A percentile compares a stretch with the other conserved stretches of the same genome.
Conservation (phyloP, 2,888 invertebrate species). For the Trichopria drosophilae region DNA sequence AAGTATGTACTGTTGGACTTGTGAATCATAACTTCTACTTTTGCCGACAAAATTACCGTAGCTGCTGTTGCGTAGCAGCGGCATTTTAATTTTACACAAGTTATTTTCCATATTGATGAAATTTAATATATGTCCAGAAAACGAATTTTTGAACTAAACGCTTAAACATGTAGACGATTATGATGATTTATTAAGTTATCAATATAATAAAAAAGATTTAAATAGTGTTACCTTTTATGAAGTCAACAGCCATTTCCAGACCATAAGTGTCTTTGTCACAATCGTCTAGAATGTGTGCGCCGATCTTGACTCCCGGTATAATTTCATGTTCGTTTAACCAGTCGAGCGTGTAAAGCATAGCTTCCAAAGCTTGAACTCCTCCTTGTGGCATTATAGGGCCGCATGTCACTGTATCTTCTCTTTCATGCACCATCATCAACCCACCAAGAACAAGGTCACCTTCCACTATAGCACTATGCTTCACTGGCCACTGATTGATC, state of each 20-base stretch:
- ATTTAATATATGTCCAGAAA: too few species aligned
- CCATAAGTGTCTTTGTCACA: constrained; percentile 92
- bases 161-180: too few species aligned
- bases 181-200: too few species aligned
- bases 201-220: neutral
- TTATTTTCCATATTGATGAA: too few species aligned
- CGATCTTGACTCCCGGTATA: constrained; percentile 74
- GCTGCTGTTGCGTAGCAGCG: too few species aligned
- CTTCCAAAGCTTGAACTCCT: constrained; percentile 81
- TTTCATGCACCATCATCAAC: constrained; percentile 89
- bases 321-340: constrained; percentile 65
- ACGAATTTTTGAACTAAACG: too few species aligned
- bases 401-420: constrained; percentile 78
- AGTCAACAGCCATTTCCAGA: constrained; percentile 89
- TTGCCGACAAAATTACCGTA: too few species aligned
- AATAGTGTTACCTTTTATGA: constrained; percentile 76
- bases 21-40: too few species aligned
- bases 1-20: too few species aligned
- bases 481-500: constrained; percentile 77
- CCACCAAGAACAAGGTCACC: constrained; percentile 85
- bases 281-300: constrained; percentile 86
- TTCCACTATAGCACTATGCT: constrained; percentile 77
- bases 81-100: too few species aligned
- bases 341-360: constrained; percentile 86
- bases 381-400: constrained; percentile 91